Evolutionary conservation across 2,113 vertebrate genomes (phyloP), one percentile per base, ranked within the genome.

Genomic region (Spea multiplicata): DNA sequence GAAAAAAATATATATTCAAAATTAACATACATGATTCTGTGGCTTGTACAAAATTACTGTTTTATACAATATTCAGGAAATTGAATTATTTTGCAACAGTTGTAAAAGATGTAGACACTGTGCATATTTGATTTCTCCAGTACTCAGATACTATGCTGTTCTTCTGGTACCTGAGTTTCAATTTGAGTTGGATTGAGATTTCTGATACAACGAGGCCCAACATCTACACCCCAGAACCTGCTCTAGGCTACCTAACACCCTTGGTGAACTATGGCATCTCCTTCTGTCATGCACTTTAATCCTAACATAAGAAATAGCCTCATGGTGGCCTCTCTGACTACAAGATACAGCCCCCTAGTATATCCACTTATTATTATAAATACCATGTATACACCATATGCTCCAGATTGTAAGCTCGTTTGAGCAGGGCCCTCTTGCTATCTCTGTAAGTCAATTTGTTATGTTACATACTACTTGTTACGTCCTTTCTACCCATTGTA

Each of bases 51-150:
- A 91, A 91, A 91, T 91, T 88, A 87, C 88, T 89, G 92, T 91
- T 71, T 88, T 91, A 89, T 90, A 92, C 90, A 92, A 89, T 90
- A 87, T 86, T 91, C 88, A 88, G 88, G 88, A 89, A 93, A 91
- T 87, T 84, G 87, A 91, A 93, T 93, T 93, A 91, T 83, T 90
- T 85, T 83, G 84, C 78, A 4, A 82, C 82, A 67, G 83, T 82
- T 88, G 87, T 84, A 92, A 87, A 89, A 89, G 88, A 90, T 78
- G 87, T 88, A 90, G 89, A 88, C 91, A 87, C 86, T 86, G 85
- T 30, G 71, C 84, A 83, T 86, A 90, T 86, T 90, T 85, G 84
- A 80, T 84, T 85, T 84, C 84, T 88, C 81, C 84, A 84, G 78
- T 86, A 86, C 86, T 86, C 82, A 78, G 85, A 71, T 81, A 82